A percentile compares a stretch with the other conserved stretches of the same genome.
phyloP scores from a whole-genome alignment of 2,113 vertebrate genomes.

The Kryptolebias marmoratus region DNA sequence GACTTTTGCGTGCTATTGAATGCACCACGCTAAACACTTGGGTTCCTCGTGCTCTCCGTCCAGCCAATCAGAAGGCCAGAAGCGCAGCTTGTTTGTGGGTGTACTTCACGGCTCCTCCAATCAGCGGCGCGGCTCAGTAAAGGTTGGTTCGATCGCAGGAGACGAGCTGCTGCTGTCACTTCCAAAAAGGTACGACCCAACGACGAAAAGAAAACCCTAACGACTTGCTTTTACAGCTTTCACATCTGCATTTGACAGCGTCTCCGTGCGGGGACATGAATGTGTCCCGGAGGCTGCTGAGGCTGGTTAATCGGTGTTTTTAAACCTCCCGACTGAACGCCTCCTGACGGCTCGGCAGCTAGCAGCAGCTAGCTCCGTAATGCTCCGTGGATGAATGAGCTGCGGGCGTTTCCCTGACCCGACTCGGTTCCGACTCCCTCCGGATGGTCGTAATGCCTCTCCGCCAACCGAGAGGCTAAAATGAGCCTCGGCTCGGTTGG shows the following conservation, averaged over 20 bases:
- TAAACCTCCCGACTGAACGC: conserved; percentile 1
- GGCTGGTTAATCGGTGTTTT: neutral
- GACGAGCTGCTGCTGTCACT: conserved; percentile 69
- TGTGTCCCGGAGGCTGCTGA: no score
- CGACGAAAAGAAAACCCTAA: neutral
- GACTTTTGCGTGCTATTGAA: neutral
- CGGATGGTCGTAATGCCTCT: conserved; percentile 25
- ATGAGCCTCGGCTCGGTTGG: neutral
- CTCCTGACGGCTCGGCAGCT: conserved; percentile 22
- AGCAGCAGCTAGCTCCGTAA: conserved; percentile 32
- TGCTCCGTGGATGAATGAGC: conserved; percentile 30
- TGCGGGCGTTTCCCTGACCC: neutral
- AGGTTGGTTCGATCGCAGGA: conserved; percentile 58
- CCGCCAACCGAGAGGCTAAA: conserved; percentile 4
- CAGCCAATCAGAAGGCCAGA: neutral
- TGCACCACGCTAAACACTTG: neutral
- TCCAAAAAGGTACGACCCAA: conserved; percentile 64
- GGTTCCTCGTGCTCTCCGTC: neutral
- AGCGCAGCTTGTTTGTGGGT: neutral
- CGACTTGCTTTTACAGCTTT: neutral
- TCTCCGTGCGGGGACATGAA: neutral
- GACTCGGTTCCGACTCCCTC: conserved; percentile 2
- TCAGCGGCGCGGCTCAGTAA: conserved; percentile 31
- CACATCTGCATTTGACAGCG: rapidly evolving
- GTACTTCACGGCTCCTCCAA: conserved; percentile 27